Evolutionary conservation across 2,888 invertebrate species (phyloP).

Genomic region (Argyresthia albistria): DNA sequence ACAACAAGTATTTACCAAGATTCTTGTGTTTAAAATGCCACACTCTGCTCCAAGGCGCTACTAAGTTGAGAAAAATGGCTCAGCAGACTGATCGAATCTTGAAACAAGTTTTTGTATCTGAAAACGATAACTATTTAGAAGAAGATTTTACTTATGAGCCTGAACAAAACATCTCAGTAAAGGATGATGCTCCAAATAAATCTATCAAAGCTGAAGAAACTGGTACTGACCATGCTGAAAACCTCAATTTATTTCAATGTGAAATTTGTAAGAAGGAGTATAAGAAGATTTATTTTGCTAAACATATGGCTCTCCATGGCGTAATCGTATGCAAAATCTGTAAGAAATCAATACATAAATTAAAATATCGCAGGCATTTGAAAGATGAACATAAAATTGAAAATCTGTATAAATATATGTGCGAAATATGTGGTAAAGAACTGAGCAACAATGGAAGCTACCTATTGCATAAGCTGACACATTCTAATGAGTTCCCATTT

Average conservation of each 20-base stretch:
- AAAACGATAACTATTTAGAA: background rate
- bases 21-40: conserved; percentile 18
- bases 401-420: conserved; percentile 21
- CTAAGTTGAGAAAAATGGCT: conserved; percentile 17
- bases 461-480: conserved; percentile 33
- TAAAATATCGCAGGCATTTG: background rate
- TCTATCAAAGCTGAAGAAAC: background rate
- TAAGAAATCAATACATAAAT: background rate
- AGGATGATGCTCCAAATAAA: background rate
- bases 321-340: background rate
- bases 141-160: background rate
- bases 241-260: conserved; percentile 19
- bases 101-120: background rate
- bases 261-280: conserved; percentile 30
- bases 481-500: conserved; percentile 34
- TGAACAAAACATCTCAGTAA: background rate
- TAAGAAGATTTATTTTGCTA: conserved; percentile 19
- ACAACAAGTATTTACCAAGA: conserved; percentile 19
- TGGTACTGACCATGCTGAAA: background rate
- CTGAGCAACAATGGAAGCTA: conserved; percentile 38
- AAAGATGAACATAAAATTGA: background rate
- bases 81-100: conserved; percentile 14
- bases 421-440: conserved; percentile 43
- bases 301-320: conserved; percentile 19
- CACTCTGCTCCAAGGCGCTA: conserved; percentile 16